These are phyloP conservation scores for Mus pahari DNA, from an alignment of 2,113 vertebrate genomes.

Conservation along the genomic window DNA sequence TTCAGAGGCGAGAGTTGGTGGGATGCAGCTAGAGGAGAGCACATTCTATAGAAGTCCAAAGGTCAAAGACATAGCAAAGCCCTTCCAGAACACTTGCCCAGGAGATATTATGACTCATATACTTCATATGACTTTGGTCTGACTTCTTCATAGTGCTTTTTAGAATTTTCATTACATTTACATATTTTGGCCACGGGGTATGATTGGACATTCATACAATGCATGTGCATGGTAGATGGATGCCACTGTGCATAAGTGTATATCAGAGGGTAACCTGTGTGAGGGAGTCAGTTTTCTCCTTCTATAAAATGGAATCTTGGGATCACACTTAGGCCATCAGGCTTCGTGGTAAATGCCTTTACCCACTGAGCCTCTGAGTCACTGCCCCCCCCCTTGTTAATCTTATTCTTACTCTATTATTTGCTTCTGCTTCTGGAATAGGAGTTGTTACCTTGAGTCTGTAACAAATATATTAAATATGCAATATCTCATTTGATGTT, in stretches of 20 bases:
- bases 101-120: neutral
- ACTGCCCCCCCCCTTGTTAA: neutral
- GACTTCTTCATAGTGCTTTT: neutral
- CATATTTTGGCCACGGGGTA: neutral
- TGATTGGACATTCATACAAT: neutral
- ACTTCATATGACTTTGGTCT: neutral
- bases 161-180: neutral
- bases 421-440: neutral
- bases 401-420: neutral
- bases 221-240: neutral
- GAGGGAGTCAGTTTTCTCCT: neutral
- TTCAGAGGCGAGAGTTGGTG: neutral
- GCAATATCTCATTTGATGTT: neutral
- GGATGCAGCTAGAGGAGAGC: neutral
- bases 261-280: neutral
- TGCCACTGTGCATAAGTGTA: neutral
- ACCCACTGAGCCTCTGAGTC: neutral
- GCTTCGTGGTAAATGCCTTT: neutral
- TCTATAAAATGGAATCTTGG: neutral
- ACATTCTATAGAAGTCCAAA: neutral
- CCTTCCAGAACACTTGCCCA: neutral
- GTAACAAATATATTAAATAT: neutral
- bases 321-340: neutral
- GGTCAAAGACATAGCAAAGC: neutral
- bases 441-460: neutral